Percentiles rank a stretch among this genome's conserved stretches.
Evolutionary conservation across 2,888 invertebrate species (phyloP).

Genomic region (Zygothrica quintamaculata): DNA sequence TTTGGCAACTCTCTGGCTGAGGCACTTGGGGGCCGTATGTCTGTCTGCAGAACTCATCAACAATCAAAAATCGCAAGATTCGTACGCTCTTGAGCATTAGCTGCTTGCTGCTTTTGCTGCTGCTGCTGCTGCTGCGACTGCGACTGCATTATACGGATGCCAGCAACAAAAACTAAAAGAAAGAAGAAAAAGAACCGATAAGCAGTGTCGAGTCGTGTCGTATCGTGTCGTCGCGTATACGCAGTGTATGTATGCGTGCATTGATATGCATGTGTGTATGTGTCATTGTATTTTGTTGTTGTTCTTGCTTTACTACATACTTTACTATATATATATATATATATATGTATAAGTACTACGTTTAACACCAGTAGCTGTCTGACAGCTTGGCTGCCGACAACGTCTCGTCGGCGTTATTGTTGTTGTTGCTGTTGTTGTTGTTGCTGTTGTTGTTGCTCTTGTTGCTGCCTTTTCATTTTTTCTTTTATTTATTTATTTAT

Average conservation of each 20-base stretch:
- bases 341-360: conserved; percentile 67
- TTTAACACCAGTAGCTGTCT: conserved; percentile 79
- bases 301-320: conserved; percentile 68
- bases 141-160: conserved; percentile 44
- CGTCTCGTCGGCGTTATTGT: conserved; percentile 40
- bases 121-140: too few relatives aligned
- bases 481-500: conserved; percentile 40
- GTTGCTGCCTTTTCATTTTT: conserved; percentile 20
- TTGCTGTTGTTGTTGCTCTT: conserved; percentile 1
- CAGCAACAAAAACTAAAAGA: conserved; percentile 26
- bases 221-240: conserved; percentile 67
- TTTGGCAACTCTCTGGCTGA: conserved; percentile 25
- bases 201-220: conserved; percentile 30
- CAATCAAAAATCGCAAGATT: conserved; percentile 38
- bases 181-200: conserved; percentile 38
- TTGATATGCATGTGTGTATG: conserved; percentile 23
- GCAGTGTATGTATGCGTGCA: conserved; percentile 54
- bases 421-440: conserved; percentile 10
- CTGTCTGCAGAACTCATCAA: conserved; percentile 39
- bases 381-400: conserved; percentile 77
- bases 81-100: conserved; percentile 54
- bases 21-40: conserved; percentile 32
- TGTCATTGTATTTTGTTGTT: conserved; percentile 31
- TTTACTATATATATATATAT: conserved; percentile 21
- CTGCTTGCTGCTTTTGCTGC: too few relatives aligned